Percentiles rank a stretch among this genome's conserved stretches.
Conservation (phyloP, 1,140 invertebrate species). For the Danaus melanippus region DNA sequence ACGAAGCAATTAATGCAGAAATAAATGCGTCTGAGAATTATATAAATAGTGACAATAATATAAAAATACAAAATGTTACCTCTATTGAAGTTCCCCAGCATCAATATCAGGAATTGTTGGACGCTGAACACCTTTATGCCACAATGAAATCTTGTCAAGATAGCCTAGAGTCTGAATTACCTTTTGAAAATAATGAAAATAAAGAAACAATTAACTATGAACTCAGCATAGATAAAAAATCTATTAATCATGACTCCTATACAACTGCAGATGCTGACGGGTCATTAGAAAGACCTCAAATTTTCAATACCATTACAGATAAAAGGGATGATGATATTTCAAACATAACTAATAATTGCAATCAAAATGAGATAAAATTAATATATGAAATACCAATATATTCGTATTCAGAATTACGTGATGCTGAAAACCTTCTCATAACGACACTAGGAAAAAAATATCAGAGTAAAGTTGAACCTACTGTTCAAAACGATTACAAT, state of each 20-base stretch:
- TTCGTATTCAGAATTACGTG: slow-evolving; percentile 4
- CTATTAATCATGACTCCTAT: no score
- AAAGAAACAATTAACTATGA: neutral
- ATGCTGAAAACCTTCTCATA: slow-evolving; percentile 11
- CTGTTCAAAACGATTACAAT: no score
- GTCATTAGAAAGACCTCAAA: no score
- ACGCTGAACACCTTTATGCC: slow-evolving; percentile 33
- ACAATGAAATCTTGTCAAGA: neutral
- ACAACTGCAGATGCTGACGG: no score
- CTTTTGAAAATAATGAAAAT: no score
- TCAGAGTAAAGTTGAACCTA: neutral
- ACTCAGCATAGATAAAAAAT: neutral
- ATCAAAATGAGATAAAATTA: neutral
- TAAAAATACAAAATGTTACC: neutral
- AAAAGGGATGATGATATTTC: neutral
- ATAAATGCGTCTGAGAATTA: no score
- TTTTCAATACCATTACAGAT: neutral
- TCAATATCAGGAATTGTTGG: slow-evolving; percentile 34
- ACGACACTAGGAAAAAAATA: slow-evolving; percentile 1
- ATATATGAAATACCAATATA: slow-evolving; percentile 5
- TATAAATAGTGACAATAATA: no score
- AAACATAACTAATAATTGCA: no score
- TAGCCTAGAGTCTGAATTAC: no score
- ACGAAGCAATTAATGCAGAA: neutral
- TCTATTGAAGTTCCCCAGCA: slow-evolving; percentile 23